phyloP scores from a whole-genome alignment of 1,140 invertebrate species.

The Leptonema lineaticorne region DNA sequence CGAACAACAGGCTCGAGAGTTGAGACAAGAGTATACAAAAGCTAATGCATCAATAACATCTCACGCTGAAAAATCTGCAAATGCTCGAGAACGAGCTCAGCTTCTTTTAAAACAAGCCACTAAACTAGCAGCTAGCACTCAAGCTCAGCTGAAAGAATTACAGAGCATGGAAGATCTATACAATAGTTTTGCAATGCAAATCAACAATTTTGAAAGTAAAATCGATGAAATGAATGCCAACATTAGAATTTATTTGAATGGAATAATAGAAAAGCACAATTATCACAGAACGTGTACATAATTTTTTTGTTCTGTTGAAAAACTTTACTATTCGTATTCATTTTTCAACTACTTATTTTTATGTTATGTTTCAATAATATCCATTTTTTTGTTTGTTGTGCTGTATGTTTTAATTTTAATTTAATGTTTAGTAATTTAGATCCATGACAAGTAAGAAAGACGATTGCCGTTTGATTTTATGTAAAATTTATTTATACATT shows the following conservation, averaged over 20 bases:
- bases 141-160: slow-evolving; percentile 72
- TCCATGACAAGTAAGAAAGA: too few species aligned
- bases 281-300: slow-evolving; percentile 44
- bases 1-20: slow-evolving; percentile 50
- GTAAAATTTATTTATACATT: too few species aligned
- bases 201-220: slow-evolving; percentile 52
- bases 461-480: too few species aligned
- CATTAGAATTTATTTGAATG: slow-evolving; percentile 55
- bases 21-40: slow-evolving; percentile 51
- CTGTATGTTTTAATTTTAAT: too few species aligned
- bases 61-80: slow-evolving; percentile 54
- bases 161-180: slow-evolving; percentile 59
- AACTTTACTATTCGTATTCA: neutral
- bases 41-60: slow-evolving; percentile 52
- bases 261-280: slow-evolving; percentile 58
- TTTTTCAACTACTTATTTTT: neutral
- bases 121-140: slow-evolving; percentile 73
- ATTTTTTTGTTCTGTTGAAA: neutral
- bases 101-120: slow-evolving; percentile 71
- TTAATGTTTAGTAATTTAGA: too few species aligned
- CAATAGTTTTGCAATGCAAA: slow-evolving; percentile 53
- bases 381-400: too few species aligned
- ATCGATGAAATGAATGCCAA: slow-evolving; percentile 56
- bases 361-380: too few species aligned
- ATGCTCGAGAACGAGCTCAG: slow-evolving; percentile 71